Evolutionary conservation across 2,888 invertebrate species (phyloP).

Genomic region (Apoda limacodes): DNA sequence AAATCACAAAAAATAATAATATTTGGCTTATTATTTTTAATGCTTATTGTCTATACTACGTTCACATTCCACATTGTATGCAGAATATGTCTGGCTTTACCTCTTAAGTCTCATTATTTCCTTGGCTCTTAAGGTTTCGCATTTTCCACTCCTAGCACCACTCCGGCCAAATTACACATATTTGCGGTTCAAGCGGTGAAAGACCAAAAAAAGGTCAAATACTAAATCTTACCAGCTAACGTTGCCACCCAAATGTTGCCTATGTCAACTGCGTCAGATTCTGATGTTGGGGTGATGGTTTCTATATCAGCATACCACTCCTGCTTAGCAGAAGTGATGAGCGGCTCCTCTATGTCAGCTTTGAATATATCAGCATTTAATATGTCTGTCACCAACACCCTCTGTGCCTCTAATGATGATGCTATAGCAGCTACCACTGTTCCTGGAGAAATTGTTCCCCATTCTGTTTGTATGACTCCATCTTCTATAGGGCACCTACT

Average conservation of each 20-base stretch:
- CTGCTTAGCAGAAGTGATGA: constrained; percentile 41
- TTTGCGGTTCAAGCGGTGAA: no score
- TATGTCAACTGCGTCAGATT: constrained; percentile 35
- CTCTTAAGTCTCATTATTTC: no score
- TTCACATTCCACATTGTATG: no score
- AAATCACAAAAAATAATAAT: no score
- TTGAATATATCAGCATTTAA: constrained; percentile 48
- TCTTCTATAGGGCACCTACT: constrained; percentile 74
- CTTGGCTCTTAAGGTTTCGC: no score
- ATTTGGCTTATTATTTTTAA: no score
- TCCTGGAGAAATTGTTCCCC: constrained; percentile 72
- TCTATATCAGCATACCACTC: constrained; percentile 51
- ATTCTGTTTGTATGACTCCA: constrained; percentile 73
- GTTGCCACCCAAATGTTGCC: constrained; percentile 74
- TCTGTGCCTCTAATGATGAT: constrained; percentile 71
- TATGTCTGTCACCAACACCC: constrained; percentile 60
- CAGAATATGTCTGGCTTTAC: no score
- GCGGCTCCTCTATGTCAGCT: constrained; percentile 44
- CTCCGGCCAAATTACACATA: no score
- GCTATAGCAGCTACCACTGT: constrained; percentile 71
- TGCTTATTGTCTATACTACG: no score
- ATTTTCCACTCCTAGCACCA: no score
- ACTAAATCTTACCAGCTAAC: constrained; percentile 63
- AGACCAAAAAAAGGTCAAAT: no score
- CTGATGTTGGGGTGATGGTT: constrained; percentile 25